These are phyloP conservation scores for Plusia festucae DNA, from an alignment of 2,888 invertebrate species.

Conservation along the genomic window DNA sequence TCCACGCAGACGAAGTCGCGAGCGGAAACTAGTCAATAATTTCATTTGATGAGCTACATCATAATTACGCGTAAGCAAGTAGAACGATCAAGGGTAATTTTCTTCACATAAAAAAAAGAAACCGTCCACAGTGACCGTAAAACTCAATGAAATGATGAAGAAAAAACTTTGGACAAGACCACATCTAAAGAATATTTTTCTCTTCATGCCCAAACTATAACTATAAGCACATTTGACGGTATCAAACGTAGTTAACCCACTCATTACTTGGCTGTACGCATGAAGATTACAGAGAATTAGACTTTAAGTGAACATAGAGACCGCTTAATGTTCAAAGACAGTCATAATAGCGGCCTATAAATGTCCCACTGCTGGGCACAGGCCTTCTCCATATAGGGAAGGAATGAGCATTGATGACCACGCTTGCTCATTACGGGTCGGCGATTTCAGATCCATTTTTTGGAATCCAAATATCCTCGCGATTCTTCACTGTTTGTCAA, in stretches of 20 bases:
- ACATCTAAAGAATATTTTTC: neutral
- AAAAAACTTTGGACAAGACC: neutral
- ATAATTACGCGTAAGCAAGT: neutral
- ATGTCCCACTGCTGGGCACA: no score
- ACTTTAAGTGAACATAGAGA: conserved; percentile 15
- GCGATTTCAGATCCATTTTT: no score
- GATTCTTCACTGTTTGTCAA: no score
- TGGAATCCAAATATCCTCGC: no score
- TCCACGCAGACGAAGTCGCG: no score
- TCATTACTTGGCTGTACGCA: conserved; percentile 17
- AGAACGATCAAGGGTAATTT: neutral
- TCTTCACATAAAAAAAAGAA: neutral
- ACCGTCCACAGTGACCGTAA: neutral
- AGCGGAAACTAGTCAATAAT: no score
- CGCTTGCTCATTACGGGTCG: no score
- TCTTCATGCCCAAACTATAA: neutral
- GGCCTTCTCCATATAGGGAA: no score
- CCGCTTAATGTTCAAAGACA: neutral
- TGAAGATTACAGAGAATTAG: conserved; percentile 31
- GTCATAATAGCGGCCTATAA: no score
- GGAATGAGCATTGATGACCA: no score
- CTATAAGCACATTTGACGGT: conserved; percentile 2
- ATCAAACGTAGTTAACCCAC: conserved; percentile 2
- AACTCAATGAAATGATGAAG: neutral
- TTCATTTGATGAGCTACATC: neutral